Percentiles rank a stretch among this genome's conserved stretches.
Conservation (phyloP, 2,113 vertebrate species). For the Trichechus manatus region DNA sequence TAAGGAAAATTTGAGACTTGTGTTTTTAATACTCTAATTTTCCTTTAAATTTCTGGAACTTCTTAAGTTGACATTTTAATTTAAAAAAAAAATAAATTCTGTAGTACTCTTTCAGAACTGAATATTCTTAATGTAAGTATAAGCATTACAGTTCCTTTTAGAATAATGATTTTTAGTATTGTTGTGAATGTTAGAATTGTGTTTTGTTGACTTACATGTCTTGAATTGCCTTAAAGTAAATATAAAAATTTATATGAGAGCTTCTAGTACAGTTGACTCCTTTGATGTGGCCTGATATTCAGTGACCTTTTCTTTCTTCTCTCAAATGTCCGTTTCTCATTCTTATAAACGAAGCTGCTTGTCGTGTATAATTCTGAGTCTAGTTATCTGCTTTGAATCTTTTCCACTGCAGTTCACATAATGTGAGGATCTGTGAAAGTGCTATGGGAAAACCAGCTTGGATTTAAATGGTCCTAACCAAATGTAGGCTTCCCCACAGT, state of each 20-base stretch:
- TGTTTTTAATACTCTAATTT: slow-evolving; percentile 62
- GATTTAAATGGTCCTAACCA: slow-evolving; percentile 48
- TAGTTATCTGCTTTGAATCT: slow-evolving; percentile 49
- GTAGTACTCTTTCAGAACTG: slow-evolving; percentile 47
- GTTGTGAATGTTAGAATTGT: slow-evolving; percentile 46
- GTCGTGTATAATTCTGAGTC: neutral
- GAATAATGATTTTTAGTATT: slow-evolving; percentile 53
- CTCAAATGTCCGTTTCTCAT: neutral
- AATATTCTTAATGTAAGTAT: slow-evolving; percentile 71
- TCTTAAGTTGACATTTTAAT: slow-evolving; percentile 46
- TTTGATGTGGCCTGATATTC: slow-evolving; percentile 39
- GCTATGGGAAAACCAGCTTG: slow-evolving; percentile 52
- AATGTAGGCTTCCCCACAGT: neutral
- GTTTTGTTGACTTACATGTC: slow-evolving; percentile 31
- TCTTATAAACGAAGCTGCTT: slow-evolving; percentile 36
- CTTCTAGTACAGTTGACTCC: neutral
- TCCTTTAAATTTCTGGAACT: slow-evolving; percentile 64
- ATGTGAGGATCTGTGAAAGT: slow-evolving; percentile 54
- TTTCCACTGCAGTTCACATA: slow-evolving; percentile 41
- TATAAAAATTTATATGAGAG: slow-evolving; percentile 20
- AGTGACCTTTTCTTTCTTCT: slow-evolving; percentile 6
- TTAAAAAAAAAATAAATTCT: neutral
- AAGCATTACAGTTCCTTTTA: neutral
- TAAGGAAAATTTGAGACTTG: slow-evolving; percentile 57
- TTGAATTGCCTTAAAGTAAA: slow-evolving; percentile 60